A percentile compares a stretch with the other conserved stretches of the same genome.
Conservation (phyloP, 2,113 vertebrate genomes). For the Promerops cafer region DNA sequence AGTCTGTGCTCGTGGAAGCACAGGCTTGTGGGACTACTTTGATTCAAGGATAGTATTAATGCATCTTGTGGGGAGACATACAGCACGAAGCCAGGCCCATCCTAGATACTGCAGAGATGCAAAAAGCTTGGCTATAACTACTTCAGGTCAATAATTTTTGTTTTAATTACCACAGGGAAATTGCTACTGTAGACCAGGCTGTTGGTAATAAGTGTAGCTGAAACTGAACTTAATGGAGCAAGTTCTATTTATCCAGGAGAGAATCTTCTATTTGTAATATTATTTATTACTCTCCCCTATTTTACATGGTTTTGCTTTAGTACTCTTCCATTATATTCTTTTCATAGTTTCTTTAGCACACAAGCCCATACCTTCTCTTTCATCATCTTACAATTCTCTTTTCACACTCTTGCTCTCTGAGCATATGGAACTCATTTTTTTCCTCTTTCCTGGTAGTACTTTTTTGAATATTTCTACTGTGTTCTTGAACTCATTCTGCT, state of each 20-base stretch:
- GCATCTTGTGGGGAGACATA: background rate
- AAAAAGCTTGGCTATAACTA: background rate
- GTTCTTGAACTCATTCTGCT: background rate
- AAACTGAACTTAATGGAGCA: background rate
- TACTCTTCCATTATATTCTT: background rate
- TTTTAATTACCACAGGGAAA: background rate
- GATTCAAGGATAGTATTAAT: background rate
- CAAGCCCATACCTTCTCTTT: background rate
- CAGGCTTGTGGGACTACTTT: background rate
- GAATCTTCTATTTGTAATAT: background rate
- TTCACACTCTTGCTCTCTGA: background rate
- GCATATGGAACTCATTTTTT: background rate
- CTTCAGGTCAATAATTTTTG: background rate
- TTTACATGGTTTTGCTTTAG: background rate
- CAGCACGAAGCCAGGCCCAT: background rate
- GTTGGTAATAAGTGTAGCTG: background rate
- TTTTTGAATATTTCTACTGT: background rate
- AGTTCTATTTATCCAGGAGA: background rate
- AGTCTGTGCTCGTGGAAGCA: background rate
- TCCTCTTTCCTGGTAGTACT: background rate
- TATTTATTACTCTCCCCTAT: background rate
- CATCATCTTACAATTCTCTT: background rate
- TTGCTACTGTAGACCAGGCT: background rate
- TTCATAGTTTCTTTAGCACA: background rate
- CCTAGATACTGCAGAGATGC: background rate